Percentiles rank a stretch among this genome's conserved stretches.
phyloP scores from a whole-genome alignment of 2,797 vertebrate species.

The Channa striata region DNA sequence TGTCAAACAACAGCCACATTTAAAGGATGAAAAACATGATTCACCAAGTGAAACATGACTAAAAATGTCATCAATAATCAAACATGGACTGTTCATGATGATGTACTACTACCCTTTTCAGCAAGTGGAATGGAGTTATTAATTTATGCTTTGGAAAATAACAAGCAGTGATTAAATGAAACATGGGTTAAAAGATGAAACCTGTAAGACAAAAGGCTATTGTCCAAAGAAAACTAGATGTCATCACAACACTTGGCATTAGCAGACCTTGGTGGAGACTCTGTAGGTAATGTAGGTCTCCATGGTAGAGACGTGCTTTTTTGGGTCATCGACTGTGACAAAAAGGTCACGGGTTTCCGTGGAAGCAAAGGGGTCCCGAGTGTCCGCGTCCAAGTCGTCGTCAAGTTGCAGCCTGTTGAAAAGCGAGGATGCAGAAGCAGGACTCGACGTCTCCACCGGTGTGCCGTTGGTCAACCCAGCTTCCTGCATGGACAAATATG shows the following conservation, averaged over 20 bases:
- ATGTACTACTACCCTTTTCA: neutral
- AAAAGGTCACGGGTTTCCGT: constrained; percentile 92
- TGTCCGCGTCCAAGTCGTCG: constrained; percentile 90
- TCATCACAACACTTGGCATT: constrained; percentile 23
- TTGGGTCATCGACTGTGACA: constrained; percentile 96
- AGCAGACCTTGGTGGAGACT: constrained; percentile 94
- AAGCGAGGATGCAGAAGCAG: constrained; percentile 92
- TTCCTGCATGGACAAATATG: constrained; percentile 82
- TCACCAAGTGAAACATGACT: neutral
- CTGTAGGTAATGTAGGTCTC: constrained; percentile 98
- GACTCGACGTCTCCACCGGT: constrained; percentile 92
- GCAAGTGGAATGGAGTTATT: neutral
- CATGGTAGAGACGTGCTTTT: constrained; percentile 98
- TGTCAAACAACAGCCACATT: no score
- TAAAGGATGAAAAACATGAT: neutral
- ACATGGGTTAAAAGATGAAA: neutral
- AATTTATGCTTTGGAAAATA: neutral
- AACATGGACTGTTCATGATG: neutral
- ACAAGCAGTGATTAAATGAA: neutral
- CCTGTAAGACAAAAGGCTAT: neutral
- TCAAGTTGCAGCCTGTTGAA: constrained; percentile 95
- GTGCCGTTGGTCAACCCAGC: constrained; percentile 93
- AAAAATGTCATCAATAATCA: neutral
- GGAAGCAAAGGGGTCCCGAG: constrained; percentile 89
- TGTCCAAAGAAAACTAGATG: neutral